Percentiles rank a stretch among this genome's conserved stretches.
Evolutionary conservation across 2,113 vertebrate genomes (phyloP).

Genomic region (Haemorhous mexicanus): DNA sequence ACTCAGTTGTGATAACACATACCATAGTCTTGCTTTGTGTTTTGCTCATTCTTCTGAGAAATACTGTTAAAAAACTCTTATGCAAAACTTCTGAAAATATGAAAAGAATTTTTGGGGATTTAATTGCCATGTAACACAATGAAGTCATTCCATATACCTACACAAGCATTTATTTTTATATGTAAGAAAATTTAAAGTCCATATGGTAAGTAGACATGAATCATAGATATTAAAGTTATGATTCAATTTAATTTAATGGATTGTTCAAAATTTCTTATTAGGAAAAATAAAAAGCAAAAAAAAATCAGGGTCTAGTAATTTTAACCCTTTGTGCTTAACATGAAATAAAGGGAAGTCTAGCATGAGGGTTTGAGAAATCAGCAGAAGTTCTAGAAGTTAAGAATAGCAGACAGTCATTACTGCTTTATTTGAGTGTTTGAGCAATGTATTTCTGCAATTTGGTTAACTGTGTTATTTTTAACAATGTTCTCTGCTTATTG

Average conservation of each 20-base stretch:
- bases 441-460: background rate
- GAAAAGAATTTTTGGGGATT: background rate
- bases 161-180: background rate
- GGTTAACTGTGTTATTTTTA: background rate
- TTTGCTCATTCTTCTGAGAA: background rate
- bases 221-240: background rate
- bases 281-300: background rate
- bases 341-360: background rate
- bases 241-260: background rate
- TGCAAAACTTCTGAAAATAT: background rate
- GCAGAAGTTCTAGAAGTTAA: background rate
- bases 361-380: background rate
- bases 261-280: background rate
- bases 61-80: background rate
- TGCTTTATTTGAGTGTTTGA: background rate
- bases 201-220: background rate
- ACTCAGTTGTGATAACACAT: background rate
- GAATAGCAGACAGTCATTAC: background rate
- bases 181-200: background rate
- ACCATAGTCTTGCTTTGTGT: background rate
- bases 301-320: background rate
- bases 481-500: background rate
- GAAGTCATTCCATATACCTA: background rate
- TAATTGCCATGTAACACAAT: background rate
- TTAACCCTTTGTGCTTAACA: background rate